Percentiles rank a stretch among this genome's conserved stretches.
Conservation (phyloP, 2,797 vertebrate species). For the Miichthys miiuy region DNA sequence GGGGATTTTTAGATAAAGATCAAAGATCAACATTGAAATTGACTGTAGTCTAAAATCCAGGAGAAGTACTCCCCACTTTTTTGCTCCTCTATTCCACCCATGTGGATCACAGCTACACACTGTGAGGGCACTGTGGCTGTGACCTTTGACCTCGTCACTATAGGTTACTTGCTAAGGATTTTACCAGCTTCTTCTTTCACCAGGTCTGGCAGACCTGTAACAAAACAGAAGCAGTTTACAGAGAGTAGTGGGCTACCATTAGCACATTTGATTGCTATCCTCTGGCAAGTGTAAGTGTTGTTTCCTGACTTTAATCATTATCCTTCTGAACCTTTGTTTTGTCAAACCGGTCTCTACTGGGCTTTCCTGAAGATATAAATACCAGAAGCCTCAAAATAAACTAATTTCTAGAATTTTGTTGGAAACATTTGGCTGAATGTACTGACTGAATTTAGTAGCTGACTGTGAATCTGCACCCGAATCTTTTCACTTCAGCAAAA, state of each 20-base stretch:
- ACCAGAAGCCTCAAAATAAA: neutral
- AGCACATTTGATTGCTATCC: neutral
- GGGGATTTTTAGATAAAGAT: conserved; percentile 21
- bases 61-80: neutral
- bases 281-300: neutral
- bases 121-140: no score
- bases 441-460: neutral
- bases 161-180: neutral
- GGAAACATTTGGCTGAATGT: neutral
- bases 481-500: neutral
- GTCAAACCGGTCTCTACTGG: neutral
- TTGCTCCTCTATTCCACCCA: neutral
- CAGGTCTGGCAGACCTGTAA: neutral
- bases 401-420: neutral
- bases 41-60: conserved; percentile 4
- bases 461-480: neutral
- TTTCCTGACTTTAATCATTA: neutral
- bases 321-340: neutral
- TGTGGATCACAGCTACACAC: neutral
- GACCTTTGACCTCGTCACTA: neutral
- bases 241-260: neutral
- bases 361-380: neutral
- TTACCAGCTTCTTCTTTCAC: neutral
- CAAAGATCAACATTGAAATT: conserved; percentile 15
- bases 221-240: neutral